Base-by-base conservation (phyloP, 2,888 invertebrate genomes). In the Spodoptera littoralis region DNA sequence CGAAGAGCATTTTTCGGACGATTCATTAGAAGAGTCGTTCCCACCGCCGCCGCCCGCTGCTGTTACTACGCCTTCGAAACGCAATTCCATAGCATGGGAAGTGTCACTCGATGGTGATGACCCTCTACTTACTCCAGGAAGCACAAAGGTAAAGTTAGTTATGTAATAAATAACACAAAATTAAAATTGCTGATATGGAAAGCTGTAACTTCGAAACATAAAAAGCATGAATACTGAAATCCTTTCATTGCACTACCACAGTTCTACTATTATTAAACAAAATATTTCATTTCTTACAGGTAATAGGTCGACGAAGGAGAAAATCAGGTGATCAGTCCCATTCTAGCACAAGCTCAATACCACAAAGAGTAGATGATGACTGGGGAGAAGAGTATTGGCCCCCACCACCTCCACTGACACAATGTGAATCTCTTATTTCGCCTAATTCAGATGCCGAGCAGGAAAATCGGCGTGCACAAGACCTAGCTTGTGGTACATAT, bases 71-170 rank as follows among this genome's bases (percentile, higher is more conserved):
- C 95, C 96, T 79, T 96, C 96, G 85, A 97, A 97, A 93, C 96
- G 97, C 82, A 96, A 97, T 86, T 97, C 97, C 86, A 97, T 98
- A 79, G 97, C 98, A 71, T 98, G 98, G 98, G 97, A 98, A 95
- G 97, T 98, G 72, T 96, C 97, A 70, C 95, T 98, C 81, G 96
- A 97, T 86, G 96, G 96, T 87, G 95, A 95, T 84, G 96, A 96
- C 87, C 96, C 96, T 63, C 94, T 96, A 48, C 95, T 96, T 69
- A 96, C 96, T 50, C 97, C 97, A 49, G 97, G 96, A 56, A 96
- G 96, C 84, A 96, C 96, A 70, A 96, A 96, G 91, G 96, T 96
- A 85, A 52, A 5, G 55, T 49, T 18, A 44, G 5, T 30, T 44
- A 4, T n/a, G 27, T 49, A 42, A 55, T 8, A 36, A 9, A 36